A percentile compares a stretch with the other conserved stretches of the same genome.
phyloP scores from a whole-genome alignment of 2,797 vertebrate species.

The Malurus splendens region DNA sequence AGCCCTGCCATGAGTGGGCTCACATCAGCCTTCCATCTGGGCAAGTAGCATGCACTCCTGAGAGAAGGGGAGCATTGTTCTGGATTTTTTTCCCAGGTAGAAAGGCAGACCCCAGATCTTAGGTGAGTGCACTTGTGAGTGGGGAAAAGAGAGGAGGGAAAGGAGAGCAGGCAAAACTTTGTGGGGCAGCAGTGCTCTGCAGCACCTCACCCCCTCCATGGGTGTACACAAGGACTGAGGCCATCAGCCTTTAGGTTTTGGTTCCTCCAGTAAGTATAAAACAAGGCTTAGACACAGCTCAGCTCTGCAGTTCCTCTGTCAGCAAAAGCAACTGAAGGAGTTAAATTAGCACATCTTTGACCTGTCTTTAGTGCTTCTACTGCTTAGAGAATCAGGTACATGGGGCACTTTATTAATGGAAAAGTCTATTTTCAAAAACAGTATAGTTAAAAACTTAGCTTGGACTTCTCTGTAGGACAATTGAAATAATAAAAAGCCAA shows the following conservation, averaged over 20 bases:
- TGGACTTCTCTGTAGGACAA: neutral
- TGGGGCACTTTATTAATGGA: neutral
- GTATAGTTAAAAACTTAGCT: neutral
- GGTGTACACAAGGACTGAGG: neutral
- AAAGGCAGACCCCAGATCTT: fast-evolving
- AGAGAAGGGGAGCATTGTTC: neutral
- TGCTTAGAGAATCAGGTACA: neutral
- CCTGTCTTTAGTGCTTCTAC: neutral
- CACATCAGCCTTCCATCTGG: neutral
- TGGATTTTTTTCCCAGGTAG: neutral
- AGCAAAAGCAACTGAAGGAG: neutral
- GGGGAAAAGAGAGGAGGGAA: neutral
- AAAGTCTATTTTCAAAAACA: neutral
- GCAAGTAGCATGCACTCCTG: neutral
- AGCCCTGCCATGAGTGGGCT: neutral
- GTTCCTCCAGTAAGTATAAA: neutral
- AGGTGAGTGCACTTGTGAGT: neutral
- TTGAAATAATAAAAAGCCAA: neutral
- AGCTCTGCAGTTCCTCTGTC: neutral
- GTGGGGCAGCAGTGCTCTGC: neutral
- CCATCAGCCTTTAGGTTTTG: neutral
- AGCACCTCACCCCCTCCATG: neutral
- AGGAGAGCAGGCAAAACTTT: neutral
- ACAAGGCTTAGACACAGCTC: neutral
- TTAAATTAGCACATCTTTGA: neutral